Evolutionary conservation across 2,797 vertebrate genomes (phyloP).

Genomic region (Lagodon rhomboides): DNA sequence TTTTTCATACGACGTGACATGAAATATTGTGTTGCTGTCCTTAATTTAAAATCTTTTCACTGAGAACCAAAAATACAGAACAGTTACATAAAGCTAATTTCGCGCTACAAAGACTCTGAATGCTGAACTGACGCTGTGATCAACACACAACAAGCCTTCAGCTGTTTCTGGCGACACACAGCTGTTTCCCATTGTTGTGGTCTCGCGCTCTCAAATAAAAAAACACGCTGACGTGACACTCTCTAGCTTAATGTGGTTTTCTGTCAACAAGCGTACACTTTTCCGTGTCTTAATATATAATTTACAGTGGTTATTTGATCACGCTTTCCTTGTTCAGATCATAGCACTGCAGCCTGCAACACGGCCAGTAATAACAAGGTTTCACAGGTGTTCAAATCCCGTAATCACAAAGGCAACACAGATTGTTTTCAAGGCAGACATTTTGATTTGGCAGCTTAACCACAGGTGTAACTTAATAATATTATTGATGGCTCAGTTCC

Average conservation of each 20-base stretch:
- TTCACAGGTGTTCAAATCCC: constrained; percentile 15
- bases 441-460: not conserved
- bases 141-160: not conserved
- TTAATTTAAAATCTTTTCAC: not conserved
- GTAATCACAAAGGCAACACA: not conserved
- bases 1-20: not conserved
- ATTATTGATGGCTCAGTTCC: not conserved
- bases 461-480: not conserved
- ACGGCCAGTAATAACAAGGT: not conserved
- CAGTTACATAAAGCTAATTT: not conserved
- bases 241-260: constrained; percentile 16
- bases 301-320: not conserved
- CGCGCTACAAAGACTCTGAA: not conserved
- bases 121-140: not conserved
- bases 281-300: not conserved
- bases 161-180: constrained; percentile 1
- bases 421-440: not conserved
- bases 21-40: not conserved
- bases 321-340: not conserved
- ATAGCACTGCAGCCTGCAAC: not conserved
- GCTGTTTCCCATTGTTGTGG: constrained; percentile 15
- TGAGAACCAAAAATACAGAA: not conserved
- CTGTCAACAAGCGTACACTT: constrained; percentile 7
- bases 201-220: constrained; percentile 23
- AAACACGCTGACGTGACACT: constrained; percentile 12